Conservation (phyloP, 1,140 invertebrate genomes). For the Hesperophylax magnus region DNA sequence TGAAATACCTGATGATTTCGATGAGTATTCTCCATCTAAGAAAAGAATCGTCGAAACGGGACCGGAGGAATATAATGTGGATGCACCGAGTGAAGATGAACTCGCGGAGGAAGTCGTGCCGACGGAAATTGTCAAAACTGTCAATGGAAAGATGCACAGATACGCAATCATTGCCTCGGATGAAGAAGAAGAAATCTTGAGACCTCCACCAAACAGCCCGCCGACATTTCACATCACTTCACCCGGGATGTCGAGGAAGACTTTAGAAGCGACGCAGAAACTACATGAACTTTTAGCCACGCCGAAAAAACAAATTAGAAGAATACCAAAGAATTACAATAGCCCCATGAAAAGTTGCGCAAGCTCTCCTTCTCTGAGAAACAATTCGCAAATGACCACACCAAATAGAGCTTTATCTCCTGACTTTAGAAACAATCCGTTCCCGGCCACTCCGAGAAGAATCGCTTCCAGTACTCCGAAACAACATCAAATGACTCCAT, state of each 20-base stretch:
- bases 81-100: conserved; percentile 72
- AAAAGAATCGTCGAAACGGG: conserved; percentile 72
- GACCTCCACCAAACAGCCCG: conserved; percentile 41
- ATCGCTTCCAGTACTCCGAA: conserved; percentile 66
- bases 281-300: conserved; percentile 81
- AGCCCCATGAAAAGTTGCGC: conserved; percentile 67
- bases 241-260: conserved; percentile 69
- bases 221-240: conserved; percentile 54
- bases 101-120: conserved; percentile 67
- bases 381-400: conserved; percentile 60
- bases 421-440: not conserved
- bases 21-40: conserved; percentile 72
- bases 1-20: conserved; percentile 71
- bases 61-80: conserved; percentile 72
- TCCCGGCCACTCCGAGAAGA: conserved; percentile 62
- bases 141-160: conserved; percentile 72
- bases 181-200: conserved; percentile 60
- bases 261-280: conserved; percentile 80
- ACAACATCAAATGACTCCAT: conserved; percentile 61
- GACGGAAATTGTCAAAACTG: conserved; percentile 74
- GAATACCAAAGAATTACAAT: not conserved
- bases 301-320: conserved; percentile 71
- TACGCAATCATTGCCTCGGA: conserved; percentile 75
- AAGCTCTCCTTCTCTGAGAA: conserved; percentile 65
- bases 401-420: conserved; percentile 56